Base-by-base conservation (phyloP, 2,888 invertebrate genomes). In the Oasisia sp. region DNA sequence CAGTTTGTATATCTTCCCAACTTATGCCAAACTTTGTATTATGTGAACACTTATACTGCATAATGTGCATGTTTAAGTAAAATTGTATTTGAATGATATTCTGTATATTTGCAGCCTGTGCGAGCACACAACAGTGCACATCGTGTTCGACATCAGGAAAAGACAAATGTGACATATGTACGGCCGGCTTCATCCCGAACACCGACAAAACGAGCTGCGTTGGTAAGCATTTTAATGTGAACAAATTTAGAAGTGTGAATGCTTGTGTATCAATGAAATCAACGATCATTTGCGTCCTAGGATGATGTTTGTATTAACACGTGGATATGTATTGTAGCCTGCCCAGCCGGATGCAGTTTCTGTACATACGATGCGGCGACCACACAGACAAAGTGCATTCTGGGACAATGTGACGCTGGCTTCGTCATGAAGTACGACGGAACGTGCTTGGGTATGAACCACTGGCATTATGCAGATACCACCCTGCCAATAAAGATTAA, bases 391-490 rank as follows among this genome's bases (percentile, higher is more conserved):
- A 90, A 38, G 32, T 90, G 90, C 44, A 90, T 90, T 44, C 90
- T 90, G 44, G 90, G 90, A 90, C 90, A 90, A 8, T 90, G 90
- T 90, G 44, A 38, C 14, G 90, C 19, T 32, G 9, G 90, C 32
- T 90, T 38, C 44, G 32, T 90, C 38, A 44, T 90, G 38, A 90
- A 90, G 90, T 90, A 32, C 90, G 90, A 90, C 44, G 90, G 90
- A n/a, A 90, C 90, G 19, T 90, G 90, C 44, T 90, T 90, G 44
- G 90, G 90, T 90, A 38, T 27, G 90, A 27, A 74, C 27, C 27
- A 74, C n/a, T 74, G 27, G 27, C 19, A 74, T 74, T 74, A 74
- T n/a, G 27, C 7, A 38, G 27, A 74, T 27, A 19, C 74, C 5
- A 74, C 9, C 50, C 12, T 0, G 14, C 9, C 9, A 50, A 14